Percentiles rank a stretch among this genome's conserved stretches.
phyloP scores from a whole-genome alignment of 2,113 vertebrate genomes.

The Cervus canadensis region DNA sequence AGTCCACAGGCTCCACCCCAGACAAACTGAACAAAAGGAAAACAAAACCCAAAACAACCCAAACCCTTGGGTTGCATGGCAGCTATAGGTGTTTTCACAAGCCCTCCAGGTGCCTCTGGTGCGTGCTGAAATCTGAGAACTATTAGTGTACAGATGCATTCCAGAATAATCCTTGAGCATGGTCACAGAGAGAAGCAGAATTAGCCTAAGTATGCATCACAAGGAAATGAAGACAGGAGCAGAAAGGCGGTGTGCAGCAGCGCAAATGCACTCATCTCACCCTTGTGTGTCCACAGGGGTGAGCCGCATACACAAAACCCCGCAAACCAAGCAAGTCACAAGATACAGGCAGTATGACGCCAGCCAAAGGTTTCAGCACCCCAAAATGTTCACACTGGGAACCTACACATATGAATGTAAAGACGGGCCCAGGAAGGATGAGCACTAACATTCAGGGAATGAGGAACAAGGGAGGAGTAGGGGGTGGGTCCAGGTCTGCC shows the following conservation, averaged over 20 bases:
- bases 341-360: fast-evolving
- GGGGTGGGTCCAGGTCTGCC: neutral
- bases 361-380: neutral
- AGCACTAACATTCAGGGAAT: fast-evolving
- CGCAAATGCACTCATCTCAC: neutral
- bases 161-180: neutral
- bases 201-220: neutral
- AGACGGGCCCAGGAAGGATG: neutral
- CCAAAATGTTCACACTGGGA: neutral
- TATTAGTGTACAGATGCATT: neutral
- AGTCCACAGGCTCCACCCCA: neutral
- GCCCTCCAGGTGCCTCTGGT: neutral
- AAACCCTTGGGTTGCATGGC: neutral
- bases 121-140: neutral
- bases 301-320: too few species aligned
- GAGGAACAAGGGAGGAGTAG: neutral
- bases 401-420: neutral
- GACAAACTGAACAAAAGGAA: neutral
- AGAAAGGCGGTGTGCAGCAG: neutral
- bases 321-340: neutral
- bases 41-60: neutral
- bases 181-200: neutral
- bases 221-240: neutral
- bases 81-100: neutral
- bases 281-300: fast-evolving